Evolutionary conservation across 2,888 invertebrate species (phyloP).

Genomic region (Ecliptopera silaceata): DNA sequence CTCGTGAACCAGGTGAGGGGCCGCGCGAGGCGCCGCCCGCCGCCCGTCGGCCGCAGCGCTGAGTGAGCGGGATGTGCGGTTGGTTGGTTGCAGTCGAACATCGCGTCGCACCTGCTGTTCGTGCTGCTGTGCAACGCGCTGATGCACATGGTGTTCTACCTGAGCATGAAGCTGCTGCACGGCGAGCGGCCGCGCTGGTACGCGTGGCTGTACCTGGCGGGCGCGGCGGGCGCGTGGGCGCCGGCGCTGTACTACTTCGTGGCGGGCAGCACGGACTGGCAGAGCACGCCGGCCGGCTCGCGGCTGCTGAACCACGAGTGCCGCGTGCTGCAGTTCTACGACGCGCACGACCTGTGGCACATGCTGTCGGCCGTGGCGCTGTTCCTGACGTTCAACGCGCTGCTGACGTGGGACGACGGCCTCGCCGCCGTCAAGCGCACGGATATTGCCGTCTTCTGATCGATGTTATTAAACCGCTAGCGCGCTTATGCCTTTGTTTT

Average conservation of each 20-base stretch:
- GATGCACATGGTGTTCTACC: constrained; percentile 91
- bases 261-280: constrained; percentile 59
- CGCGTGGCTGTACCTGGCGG: constrained; percentile 85
- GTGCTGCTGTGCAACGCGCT: constrained; percentile 93
- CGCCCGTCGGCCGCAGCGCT: too few species aligned
- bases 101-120: constrained; percentile 90
- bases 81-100: constrained; percentile 83
- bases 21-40: too few species aligned
- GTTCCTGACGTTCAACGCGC: constrained; percentile 91
- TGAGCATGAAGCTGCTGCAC: constrained; percentile 91
- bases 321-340: constrained; percentile 86
- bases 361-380: constrained; percentile 91
- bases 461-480: not conserved
- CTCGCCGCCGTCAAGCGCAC: constrained; percentile 87
- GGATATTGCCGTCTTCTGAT: constrained; percentile 90
- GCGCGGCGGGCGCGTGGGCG: constrained; percentile 86
- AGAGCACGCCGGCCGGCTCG: constrained; percentile 87
- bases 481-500: not conserved
- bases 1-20: constrained; percentile 8
- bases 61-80: constrained; percentile 69
- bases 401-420: constrained; percentile 93
- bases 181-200: constrained; percentile 85
- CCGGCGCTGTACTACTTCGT: constrained; percentile 84
- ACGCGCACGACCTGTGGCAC: constrained; percentile 95
- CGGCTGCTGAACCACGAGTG: constrained; percentile 79